These are phyloP conservation scores for Meghimatium bilineatum DNA, from an alignment of 2,888 invertebrate genomes.

Conservation along the genomic window DNA sequence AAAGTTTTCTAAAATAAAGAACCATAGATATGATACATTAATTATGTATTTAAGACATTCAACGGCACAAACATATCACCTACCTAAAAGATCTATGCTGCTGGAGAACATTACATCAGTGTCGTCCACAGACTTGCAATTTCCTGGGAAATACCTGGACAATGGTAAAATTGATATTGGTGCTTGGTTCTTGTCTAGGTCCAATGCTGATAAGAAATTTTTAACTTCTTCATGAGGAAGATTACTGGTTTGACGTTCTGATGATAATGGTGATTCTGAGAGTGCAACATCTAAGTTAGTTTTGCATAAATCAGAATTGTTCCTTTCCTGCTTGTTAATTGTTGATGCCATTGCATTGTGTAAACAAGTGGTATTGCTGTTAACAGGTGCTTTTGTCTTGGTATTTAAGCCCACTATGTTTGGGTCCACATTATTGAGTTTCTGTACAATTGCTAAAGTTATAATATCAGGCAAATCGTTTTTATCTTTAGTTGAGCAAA, in stretches of 20 bases:
- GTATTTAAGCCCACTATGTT: background rate
- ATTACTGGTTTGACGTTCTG: background rate
- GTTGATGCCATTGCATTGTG: background rate
- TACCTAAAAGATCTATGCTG: conserved; percentile 31
- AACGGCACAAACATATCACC: background rate
- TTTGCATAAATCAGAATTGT: background rate
- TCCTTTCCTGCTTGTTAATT: too few relatives aligned
- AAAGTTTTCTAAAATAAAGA: background rate
- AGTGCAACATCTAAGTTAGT: background rate
- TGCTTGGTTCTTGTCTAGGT: background rate
- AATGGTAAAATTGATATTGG: background rate
- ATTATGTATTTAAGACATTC: background rate
- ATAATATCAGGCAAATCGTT: background rate
- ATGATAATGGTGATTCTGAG: background rate
- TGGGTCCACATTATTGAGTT: background rate
- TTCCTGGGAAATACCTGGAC: background rate
- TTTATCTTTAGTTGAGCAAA: background rate
- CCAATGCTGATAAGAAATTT: background rate
- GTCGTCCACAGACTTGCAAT: conserved; percentile 25
- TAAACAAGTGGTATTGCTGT: background rate
- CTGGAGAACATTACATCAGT: conserved; percentile 11
- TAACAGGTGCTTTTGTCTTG: background rate
- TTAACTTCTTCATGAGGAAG: background rate
- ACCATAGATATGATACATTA: background rate
- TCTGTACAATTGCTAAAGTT: background rate